A percentile compares a stretch with the other conserved stretches of the same genome.
Conservation (phyloP, 2,113 vertebrate species). For the Indicator indicator region DNA sequence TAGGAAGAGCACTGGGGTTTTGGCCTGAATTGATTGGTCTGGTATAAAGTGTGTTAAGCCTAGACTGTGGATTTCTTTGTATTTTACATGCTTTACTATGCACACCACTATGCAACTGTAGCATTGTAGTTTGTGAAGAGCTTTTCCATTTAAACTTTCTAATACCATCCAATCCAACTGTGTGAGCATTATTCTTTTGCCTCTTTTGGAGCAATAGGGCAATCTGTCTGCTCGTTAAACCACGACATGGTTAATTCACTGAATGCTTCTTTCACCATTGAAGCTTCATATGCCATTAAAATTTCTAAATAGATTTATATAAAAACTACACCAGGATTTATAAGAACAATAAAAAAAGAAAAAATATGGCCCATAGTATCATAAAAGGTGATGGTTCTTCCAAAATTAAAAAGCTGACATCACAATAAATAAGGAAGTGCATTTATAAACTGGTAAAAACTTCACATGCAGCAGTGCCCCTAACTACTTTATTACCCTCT, state of each 20-base stretch:
- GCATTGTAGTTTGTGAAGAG: too few species aligned
- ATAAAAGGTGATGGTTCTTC: slow-evolving; percentile 12
- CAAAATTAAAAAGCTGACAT: slow-evolving; percentile 43
- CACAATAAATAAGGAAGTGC: slow-evolving; percentile 43
- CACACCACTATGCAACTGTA: too few species aligned
- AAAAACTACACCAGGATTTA: slow-evolving; percentile 52
- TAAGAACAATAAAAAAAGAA: neutral
- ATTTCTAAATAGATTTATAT: slow-evolving; percentile 47
- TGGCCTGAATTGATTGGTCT: too few species aligned
- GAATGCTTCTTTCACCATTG: neutral
- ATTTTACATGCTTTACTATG: too few species aligned
- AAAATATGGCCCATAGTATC: neutral
- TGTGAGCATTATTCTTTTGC: too few species aligned
- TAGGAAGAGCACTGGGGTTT: too few species aligned
- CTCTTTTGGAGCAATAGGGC: too few species aligned
- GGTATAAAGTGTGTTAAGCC: too few species aligned
- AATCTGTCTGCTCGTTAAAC: too few species aligned
- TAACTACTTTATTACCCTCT: neutral
- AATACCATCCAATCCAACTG: too few species aligned
- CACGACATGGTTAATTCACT: neutral
- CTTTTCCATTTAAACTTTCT: too few species aligned
- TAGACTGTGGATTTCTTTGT: too few species aligned
- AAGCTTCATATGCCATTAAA: slow-evolving; percentile 20
- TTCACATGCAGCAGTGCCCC: neutral
- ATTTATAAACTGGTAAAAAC: neutral